Base-by-base conservation (phyloP, 2,888 invertebrate species). In the Caenorhabditis wallacei region DNA sequence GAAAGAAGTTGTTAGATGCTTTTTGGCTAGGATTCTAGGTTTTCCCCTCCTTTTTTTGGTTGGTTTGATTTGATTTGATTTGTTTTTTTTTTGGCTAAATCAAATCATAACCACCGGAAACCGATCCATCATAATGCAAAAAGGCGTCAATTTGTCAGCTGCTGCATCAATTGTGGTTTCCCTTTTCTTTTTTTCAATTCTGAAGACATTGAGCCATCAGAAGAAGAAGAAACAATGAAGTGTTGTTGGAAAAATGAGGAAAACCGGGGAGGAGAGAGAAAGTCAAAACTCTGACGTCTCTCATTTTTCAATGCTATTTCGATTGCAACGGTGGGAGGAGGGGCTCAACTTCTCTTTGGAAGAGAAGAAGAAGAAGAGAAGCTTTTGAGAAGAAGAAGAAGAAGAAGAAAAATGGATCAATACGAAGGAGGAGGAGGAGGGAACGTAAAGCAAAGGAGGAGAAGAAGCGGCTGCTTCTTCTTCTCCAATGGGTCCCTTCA, bases 331-430 rank as follows among this genome's bases (percentile, higher is more conserved):
- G n/a, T n/a, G n/a, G n/a, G 18, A 53, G 35, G 37, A 13, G 48
- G 53, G 78, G 78, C 78, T 78, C 78, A 69, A 78, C 78, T 76
- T 46, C 56, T 64, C 56, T 16, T 43, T 56, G 43, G 40, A 35
- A 78, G 74, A 56, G 66, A 72, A 48, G 8, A 30, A 35, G 57
- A 68, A n/a, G n/a, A 56, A 61, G 72, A 51, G 61, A 30, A 2
- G 24, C 51, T 59, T 72, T 56, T 54, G 53, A 74, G 43, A 80
- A 43, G 59, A n/a, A 64, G 57, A 43, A 35, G 71, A 54, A 53
- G 64, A 43, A 53, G 72, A 54, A 43, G 30, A 56, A 26, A 22
- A n/a, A 48, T 48, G 46, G 46, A 48, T 48, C 46, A 18, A 48
- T 48, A 48, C 18, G 18, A 13, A 54, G 54, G 26, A 63, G 46